These are phyloP conservation scores for Channa striata DNA, from an alignment of 2,797 vertebrate genomes.

Conservation along the genomic window DNA sequence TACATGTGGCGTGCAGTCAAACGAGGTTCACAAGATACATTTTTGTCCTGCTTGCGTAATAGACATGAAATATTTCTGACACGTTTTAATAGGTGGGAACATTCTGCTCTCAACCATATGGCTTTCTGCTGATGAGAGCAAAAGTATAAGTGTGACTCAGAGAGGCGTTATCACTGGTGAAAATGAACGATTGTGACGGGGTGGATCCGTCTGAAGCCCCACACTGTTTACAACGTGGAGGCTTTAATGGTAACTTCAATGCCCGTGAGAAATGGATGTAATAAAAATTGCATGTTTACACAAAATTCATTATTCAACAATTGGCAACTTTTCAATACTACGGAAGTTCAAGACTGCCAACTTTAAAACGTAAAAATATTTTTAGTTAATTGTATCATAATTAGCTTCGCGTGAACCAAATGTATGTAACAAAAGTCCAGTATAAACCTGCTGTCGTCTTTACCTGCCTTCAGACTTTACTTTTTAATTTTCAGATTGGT, in stretches of 20 bases:
- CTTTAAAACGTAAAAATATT: background rate
- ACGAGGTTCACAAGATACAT: slow-evolving; percentile 12
- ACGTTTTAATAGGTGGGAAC: slow-evolving; percentile 64
- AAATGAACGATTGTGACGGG: slow-evolving; percentile 27
- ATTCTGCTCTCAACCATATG: slow-evolving; percentile 50
- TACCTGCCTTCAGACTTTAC: slow-evolving; percentile 1
- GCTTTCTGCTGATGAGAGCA: slow-evolving; percentile 55
- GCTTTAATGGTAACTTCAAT: slow-evolving; percentile 3
- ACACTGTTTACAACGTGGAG: slow-evolving; percentile 15
- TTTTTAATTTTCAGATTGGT: slow-evolving; percentile 3
- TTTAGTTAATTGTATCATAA: too few species aligned
- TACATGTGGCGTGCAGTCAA: slow-evolving; percentile 2
- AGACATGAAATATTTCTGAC: slow-evolving; percentile 49
- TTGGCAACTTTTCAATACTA: background rate
- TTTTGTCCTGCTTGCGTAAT: slow-evolving; percentile 29
- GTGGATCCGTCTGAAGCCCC: slow-evolving; percentile 13
- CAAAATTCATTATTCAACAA: background rate
- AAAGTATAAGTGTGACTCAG: slow-evolving; percentile 49
- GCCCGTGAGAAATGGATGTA: too few species aligned
- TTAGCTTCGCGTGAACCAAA: background rate
- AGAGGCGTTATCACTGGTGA: slow-evolving; percentile 28
- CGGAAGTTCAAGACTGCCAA: background rate
- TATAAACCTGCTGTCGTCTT: background rate
- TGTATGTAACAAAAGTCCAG: background rate
- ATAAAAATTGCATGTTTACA: background rate